A percentile compares a stretch with the other conserved stretches of the same genome.
Evolutionary conservation across 2,113 vertebrate species (phyloP).

Genomic region (Platycercus adscitus): DNA sequence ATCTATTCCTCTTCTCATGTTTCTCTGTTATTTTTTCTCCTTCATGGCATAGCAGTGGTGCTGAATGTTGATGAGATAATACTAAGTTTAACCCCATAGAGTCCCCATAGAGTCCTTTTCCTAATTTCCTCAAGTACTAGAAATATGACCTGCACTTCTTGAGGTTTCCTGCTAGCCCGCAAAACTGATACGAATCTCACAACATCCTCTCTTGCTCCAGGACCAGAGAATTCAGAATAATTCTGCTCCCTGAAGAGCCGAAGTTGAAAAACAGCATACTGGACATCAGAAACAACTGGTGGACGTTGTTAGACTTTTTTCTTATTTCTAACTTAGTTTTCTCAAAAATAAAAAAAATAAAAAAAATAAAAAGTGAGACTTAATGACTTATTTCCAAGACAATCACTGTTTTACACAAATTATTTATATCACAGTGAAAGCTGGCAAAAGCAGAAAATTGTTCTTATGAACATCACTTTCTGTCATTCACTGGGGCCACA

Average conservation of each 20-base stretch:
- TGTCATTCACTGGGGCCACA: neutral
- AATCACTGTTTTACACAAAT: neutral
- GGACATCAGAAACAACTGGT: neutral
- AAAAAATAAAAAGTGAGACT: neutral
- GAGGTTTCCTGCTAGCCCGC: neutral
- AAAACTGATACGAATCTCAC: neutral
- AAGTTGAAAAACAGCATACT: neutral
- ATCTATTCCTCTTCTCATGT: slow-evolving; percentile 63
- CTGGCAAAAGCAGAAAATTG: neutral
- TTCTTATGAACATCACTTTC: neutral
- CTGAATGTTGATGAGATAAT: slow-evolving; percentile 66
- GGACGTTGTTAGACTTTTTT: neutral
- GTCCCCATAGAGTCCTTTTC: neutral
- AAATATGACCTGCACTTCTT: slow-evolving; percentile 11
- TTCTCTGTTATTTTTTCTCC: slow-evolving; percentile 61
- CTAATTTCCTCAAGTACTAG: slow-evolving; percentile 27
- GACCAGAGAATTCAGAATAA: neutral
- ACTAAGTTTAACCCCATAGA: slow-evolving; percentile 43
- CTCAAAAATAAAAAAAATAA: neutral
- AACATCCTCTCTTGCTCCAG: neutral
- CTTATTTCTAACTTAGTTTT: neutral
- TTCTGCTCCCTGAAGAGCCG: neutral
- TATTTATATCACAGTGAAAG: neutral
- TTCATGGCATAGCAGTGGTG: slow-evolving; percentile 15
- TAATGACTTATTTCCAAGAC: neutral